These are phyloP conservation scores for Gastrophryne carolinensis DNA, from an alignment of 2,797 vertebrate genomes.

Conservation along the genomic window DNA sequence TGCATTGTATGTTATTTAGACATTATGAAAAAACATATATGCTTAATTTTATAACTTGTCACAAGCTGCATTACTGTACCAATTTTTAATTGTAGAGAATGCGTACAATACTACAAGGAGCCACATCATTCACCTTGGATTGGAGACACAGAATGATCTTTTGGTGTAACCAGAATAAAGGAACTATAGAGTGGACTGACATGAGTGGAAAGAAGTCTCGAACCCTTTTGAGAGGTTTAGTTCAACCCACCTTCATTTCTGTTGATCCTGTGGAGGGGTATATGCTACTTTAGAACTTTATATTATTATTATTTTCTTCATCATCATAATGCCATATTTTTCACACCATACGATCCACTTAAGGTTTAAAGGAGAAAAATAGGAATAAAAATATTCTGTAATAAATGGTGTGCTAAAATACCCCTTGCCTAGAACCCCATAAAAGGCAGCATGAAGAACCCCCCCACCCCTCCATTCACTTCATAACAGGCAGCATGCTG, in stretches of 20 bases:
- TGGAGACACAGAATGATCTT: conserved; percentile 82
- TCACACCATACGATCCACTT: not conserved
- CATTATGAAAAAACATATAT: no score
- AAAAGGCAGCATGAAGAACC: no score
- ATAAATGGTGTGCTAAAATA: not conserved
- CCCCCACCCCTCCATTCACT: no score
- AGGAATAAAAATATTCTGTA: not conserved
- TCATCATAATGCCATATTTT: no score
- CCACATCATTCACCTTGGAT: conserved; percentile 86
- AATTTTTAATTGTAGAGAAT: conserved; percentile 71
- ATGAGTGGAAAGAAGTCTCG: conserved; percentile 74
- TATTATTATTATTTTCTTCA: no score
- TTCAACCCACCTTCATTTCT: conserved; percentile 71
- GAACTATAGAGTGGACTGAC: conserved; percentile 79
- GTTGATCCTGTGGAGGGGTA: conserved; percentile 85
- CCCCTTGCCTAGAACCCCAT: no score
- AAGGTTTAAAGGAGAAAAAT: not conserved
- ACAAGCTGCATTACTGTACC: no score
- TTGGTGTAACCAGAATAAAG: conserved; percentile 80
- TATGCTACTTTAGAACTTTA: conserved; percentile 48
- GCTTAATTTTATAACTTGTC: no score
- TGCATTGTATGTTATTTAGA: no score
- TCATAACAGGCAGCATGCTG: no score
- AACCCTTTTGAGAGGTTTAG: conserved; percentile 73
- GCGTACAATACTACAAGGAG: conserved; percentile 74